A percentile compares a stretch with the other conserved stretches of the same genome.
Evolutionary conservation across 2,113 vertebrate species (phyloP).

Genomic region (Ibidorhyncha struthersii): DNA sequence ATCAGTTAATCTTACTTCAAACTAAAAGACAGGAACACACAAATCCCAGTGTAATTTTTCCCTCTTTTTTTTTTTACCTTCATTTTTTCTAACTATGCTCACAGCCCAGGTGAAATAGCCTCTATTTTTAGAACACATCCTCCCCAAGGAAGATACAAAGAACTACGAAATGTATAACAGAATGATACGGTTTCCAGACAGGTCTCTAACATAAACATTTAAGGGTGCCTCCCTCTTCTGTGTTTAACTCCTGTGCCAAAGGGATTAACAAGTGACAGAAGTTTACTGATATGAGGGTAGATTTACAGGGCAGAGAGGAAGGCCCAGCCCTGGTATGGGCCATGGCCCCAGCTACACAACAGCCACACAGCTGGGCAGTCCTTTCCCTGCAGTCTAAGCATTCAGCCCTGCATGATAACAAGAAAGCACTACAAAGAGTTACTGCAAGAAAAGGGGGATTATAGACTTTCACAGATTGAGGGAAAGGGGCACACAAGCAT

Average conservation of each 20-base stretch:
- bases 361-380: background rate
- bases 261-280: background rate
- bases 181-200: background rate
- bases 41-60: background rate
- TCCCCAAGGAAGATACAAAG: background rate
- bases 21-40: background rate
- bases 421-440: background rate
- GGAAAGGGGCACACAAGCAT: background rate
- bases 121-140: fast-evolving
- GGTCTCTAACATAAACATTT: background rate
- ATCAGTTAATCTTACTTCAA: background rate
- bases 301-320: background rate
- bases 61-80: too few species aligned
- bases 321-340: background rate
- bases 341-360: background rate
- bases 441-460: background rate
- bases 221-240: background rate
- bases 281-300: constrained; percentile 10
- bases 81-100: background rate
- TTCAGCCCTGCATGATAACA: background rate
- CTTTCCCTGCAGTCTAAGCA: background rate
- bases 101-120: background rate
- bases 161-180: background rate
- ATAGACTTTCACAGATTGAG: background rate
- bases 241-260: background rate